phyloP scores from a whole-genome alignment of 2,113 vertebrate genomes.

The Anarhynchus alexandrinus region DNA sequence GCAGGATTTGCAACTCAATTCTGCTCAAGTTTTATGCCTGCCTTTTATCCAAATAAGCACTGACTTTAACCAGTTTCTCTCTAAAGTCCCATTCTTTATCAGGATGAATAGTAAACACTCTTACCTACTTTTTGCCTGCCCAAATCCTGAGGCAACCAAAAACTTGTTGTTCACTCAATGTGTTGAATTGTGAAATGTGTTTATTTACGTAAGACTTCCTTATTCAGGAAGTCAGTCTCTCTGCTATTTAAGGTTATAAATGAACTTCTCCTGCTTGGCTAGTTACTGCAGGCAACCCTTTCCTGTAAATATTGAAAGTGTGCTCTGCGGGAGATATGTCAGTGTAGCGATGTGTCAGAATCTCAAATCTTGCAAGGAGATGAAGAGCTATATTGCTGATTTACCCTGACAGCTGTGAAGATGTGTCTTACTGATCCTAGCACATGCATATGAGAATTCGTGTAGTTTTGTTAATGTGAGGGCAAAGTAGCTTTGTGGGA shows the following conservation, averaged over 20 bases:
- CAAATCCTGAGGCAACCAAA: neutral
- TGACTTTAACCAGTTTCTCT: neutral
- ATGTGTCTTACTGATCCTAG: neutral
- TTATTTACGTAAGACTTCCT: slow-evolving; percentile 50
- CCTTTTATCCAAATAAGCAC: neutral
- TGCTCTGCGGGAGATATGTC: neutral
- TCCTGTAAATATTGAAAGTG: slow-evolving; percentile 27
- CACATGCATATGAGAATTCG: neutral
- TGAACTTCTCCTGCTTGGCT: slow-evolving; percentile 16
- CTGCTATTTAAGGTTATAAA: slow-evolving; percentile 50
- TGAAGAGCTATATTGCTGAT: neutral
- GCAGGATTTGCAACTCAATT: neutral
- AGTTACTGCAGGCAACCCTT: slow-evolving; percentile 15
- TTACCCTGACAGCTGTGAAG: neutral
- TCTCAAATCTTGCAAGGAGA: neutral
- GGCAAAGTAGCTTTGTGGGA: neutral
- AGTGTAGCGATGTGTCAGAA: neutral
- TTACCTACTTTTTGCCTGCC: neutral
- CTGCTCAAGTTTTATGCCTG: neutral
- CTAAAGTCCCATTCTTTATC: neutral
- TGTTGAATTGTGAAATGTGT: slow-evolving; percentile 44
- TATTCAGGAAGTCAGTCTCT: slow-evolving; percentile 22
- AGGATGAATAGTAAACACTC: neutral
- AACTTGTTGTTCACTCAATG: neutral
- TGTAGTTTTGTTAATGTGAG: neutral